A percentile compares a stretch with the other conserved stretches of the same genome.
phyloP scores from a whole-genome alignment of 2,113 vertebrate genomes.

The Heptranchias perlo region DNA sequence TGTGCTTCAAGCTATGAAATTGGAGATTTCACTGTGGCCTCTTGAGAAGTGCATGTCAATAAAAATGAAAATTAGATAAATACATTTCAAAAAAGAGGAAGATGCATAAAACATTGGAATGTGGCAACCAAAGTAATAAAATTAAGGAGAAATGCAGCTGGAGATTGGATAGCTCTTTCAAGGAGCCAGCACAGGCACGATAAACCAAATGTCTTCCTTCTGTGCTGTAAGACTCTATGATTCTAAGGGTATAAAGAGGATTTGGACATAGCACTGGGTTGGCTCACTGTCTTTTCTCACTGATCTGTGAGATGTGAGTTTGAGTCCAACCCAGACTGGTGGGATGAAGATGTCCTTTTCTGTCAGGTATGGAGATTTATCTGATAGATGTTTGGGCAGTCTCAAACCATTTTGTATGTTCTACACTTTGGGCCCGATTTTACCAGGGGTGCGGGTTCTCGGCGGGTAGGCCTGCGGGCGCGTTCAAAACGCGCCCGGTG shows the following conservation, averaged over 20 bases:
- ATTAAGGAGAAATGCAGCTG: background rate
- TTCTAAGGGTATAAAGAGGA: background rate
- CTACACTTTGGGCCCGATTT: no score
- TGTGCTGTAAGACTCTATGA: background rate
- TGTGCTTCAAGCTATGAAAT: background rate
- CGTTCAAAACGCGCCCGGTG: no score
- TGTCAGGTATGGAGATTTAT: no score
- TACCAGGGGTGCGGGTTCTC: no score
- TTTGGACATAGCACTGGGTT: no score
- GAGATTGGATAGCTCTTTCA: background rate
- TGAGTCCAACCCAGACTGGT: no score
- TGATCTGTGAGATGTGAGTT: no score
- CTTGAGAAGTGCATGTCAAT: background rate
- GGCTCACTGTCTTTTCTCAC: no score
- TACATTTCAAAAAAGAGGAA: background rate
- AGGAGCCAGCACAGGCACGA: background rate
- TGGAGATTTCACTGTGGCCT: background rate
- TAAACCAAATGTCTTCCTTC: background rate
- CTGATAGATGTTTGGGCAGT: no score
- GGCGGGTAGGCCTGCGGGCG: no score
- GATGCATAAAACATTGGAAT: background rate
- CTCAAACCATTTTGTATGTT: no score
- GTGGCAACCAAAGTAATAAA: background rate
- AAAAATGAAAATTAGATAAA: background rate
- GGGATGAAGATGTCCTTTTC: no score